Percentiles rank a stretch among this genome's conserved stretches.
Evolutionary conservation across 2,888 invertebrate species (phyloP).

Genomic region (Metacarcinus magister): DNA sequence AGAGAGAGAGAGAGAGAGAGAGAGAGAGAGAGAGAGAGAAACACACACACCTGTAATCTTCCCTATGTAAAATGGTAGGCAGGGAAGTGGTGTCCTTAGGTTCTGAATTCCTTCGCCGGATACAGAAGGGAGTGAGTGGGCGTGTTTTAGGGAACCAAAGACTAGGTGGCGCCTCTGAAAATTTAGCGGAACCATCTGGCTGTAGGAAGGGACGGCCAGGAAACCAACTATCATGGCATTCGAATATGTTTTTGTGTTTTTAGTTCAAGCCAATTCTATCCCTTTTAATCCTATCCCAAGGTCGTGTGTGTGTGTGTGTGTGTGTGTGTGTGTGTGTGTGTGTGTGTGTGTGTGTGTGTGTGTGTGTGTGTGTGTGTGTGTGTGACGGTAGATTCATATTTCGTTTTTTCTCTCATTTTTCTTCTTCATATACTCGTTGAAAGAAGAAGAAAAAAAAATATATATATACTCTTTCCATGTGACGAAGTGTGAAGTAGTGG

Average conservation of each 20-base stretch:
- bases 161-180: not conserved
- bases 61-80: too few relatives aligned
- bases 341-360: conserved; percentile 41
- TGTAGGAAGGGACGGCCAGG: not conserved
- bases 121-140: too few relatives aligned
- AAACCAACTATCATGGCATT: not conserved
- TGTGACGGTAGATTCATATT: not conserved
- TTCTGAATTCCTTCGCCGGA: too few relatives aligned
- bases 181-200: not conserved
- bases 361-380: not conserved
- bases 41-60: not conserved
- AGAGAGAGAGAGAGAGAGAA: not conserved
- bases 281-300: not conserved
- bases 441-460: too few relatives aligned
- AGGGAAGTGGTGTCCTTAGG: too few relatives aligned
- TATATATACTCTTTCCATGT: not conserved
- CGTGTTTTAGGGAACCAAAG: not conserved
- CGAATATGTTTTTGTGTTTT: too few relatives aligned
- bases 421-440: not conserved
- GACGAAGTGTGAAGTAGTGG: not conserved
- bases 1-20: not conserved
- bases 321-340: conserved; percentile 48
- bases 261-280: not conserved
- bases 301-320: conserved; percentile 18
- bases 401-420: not conserved